These are phyloP conservation scores for Harpegnathos saltator DNA, from an alignment of 1,140 invertebrate species.

Conservation along the genomic window DNA sequence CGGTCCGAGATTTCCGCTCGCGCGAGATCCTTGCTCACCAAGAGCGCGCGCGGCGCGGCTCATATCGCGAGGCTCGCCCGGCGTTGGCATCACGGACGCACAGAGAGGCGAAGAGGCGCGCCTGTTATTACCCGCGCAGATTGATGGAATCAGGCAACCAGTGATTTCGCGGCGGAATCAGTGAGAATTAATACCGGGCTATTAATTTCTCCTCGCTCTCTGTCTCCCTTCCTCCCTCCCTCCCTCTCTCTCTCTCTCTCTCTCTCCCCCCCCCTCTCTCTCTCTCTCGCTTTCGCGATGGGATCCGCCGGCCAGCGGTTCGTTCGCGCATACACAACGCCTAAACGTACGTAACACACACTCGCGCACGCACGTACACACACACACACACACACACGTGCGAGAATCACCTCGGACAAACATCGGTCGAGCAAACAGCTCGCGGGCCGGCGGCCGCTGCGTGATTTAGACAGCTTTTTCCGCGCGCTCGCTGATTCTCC, in stretches of 20 bases:
- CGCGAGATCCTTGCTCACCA: constrained; percentile 14
- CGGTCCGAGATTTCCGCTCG: no score
- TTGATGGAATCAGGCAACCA: constrained; percentile 84
- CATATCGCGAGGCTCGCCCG: constrained; percentile 34
- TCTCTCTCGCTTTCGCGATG: background rate
- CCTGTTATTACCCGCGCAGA: constrained; percentile 82
- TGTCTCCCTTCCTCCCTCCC: no score
- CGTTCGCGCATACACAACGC: constrained; percentile 29
- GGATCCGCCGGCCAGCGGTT: background rate
- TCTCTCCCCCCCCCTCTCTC: no score
- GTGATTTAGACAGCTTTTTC: constrained; percentile 81
- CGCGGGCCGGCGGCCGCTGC: constrained; percentile 67
- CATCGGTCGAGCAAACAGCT: constrained; percentile 39
- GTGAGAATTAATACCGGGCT: constrained; percentile 84
- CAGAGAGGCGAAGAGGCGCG: constrained; percentile 68
- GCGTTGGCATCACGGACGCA: constrained; percentile 34
- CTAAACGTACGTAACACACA: constrained; percentile 4
- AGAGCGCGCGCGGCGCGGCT: constrained; percentile 12
- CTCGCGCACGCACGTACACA: no score
- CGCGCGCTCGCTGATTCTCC: background rate
- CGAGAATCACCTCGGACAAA: constrained; percentile 26
- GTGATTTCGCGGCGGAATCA: constrained; percentile 83
- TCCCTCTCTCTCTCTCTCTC: no score
- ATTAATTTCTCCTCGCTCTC: constrained; percentile 81
- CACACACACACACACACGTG: constrained; percentile 16